These are phyloP conservation scores for Noctua janthe DNA, from an alignment of 2,888 invertebrate species.

Conservation along the genomic window DNA sequence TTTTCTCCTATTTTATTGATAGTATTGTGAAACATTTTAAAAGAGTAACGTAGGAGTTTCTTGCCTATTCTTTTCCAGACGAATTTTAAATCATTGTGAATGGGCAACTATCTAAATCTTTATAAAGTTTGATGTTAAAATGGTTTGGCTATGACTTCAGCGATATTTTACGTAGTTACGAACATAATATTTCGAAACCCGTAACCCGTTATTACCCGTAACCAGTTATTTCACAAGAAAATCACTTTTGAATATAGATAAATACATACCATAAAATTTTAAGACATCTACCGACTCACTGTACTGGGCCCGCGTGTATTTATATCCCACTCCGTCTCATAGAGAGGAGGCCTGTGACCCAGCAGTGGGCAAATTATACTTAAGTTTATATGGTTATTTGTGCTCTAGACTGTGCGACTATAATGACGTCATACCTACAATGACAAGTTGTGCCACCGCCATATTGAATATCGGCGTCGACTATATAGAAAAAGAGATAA, in stretches of 20 bases:
- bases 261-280: too few species aligned
- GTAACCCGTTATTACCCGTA: too few species aligned
- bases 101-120: too few species aligned
- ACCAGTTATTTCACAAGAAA: not conserved
- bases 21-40: not conserved
- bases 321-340: not conserved
- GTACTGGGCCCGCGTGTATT: not conserved
- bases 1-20: not conserved
- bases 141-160: too few species aligned
- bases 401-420: not conserved
- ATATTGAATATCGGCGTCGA: not conserved
- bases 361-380: not conserved
- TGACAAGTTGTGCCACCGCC: not conserved
- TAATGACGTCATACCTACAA: constrained; percentile 15
- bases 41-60: not conserved
- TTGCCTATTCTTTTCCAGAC: not conserved
- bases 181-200: too few species aligned
- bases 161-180: too few species aligned
- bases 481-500: not conserved
- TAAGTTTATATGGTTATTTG: not conserved
- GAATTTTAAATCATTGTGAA: not conserved
- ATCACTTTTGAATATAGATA: not conserved
- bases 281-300: too few species aligned
- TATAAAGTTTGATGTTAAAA: too few species aligned
- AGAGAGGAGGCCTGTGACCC: not conserved